A percentile compares a stretch with the other conserved stretches of the same genome.
Evolutionary conservation across 2,113 vertebrate species (phyloP).

Genomic region (Engystomops pustulosus): DNA sequence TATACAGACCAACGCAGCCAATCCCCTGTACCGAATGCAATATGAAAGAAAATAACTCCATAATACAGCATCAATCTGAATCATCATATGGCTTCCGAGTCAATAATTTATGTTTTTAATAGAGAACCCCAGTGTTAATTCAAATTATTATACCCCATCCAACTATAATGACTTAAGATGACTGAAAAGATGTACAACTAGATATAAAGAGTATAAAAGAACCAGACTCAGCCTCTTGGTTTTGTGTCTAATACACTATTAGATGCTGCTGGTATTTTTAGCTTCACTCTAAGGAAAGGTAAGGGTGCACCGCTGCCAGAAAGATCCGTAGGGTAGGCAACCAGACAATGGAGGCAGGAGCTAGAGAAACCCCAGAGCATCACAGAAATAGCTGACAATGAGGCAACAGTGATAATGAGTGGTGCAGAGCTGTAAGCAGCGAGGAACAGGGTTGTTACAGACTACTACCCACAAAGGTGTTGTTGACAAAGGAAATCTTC

Average conservation of each 20-base stretch:
- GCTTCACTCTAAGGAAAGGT: background rate
- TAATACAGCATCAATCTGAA: too few species aligned
- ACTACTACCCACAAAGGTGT: background rate
- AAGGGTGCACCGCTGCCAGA: background rate
- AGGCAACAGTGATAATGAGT: background rate
- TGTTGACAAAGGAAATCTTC: too few species aligned
- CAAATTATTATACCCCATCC: too few species aligned
- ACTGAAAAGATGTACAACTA: background rate
- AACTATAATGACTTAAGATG: too few species aligned
- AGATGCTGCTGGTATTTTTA: background rate
- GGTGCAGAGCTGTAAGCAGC: background rate
- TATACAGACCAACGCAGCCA: too few species aligned
- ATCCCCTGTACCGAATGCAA: too few species aligned
- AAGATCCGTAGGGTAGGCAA: background rate
- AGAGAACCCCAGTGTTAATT: too few species aligned
- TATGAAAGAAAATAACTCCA: too few species aligned
- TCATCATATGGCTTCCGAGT: too few species aligned
- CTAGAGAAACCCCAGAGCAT: background rate
- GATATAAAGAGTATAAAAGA: background rate
- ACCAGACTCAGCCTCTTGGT: background rate
- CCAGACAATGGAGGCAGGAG: background rate
- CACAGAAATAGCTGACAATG: background rate
- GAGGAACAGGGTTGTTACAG: background rate
- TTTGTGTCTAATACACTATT: too few species aligned
- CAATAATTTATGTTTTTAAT: too few species aligned